Evolutionary conservation across 2,888 invertebrate species (phyloP).

Genomic region (Drosophila neutralis): DNA sequence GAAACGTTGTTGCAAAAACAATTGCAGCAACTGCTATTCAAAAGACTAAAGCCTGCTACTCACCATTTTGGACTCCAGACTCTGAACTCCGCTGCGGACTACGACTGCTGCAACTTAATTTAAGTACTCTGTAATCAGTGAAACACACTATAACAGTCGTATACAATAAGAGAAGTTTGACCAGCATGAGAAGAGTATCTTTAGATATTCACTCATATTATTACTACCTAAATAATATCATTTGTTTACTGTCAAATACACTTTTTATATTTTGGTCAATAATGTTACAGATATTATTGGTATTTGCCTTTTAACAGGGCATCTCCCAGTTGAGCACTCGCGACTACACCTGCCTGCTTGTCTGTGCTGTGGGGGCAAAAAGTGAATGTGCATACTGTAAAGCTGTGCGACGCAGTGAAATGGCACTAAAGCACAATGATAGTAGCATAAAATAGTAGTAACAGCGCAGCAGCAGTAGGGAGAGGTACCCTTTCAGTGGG

Average conservation of each 20-base stretch:
- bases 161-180: not conserved
- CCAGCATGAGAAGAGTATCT: not conserved
- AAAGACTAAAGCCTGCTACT: slow-evolving; percentile 27
- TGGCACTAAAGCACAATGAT: slow-evolving; percentile 55
- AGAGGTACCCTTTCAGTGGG: slow-evolving; percentile 22
- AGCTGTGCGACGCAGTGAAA: slow-evolving; percentile 51
- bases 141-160: too few species aligned
- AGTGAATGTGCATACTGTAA: slow-evolving; percentile 56
- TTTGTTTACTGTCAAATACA: not conserved
- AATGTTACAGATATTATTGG: not conserved
- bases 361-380: slow-evolving; percentile 27
- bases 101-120: slow-evolving; percentile 38
- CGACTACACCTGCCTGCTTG: not conserved
- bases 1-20: slow-evolving; percentile 73
- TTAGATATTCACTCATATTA: not conserved
- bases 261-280: not conserved
- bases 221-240: not conserved
- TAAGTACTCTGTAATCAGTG: slow-evolving; percentile 11
- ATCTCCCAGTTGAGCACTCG: not conserved
- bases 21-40: slow-evolving; percentile 62
- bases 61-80: not conserved
- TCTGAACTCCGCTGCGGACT: slow-evolving; percentile 6
- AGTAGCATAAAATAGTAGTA: slow-evolving; percentile 47
- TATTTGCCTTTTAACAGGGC: not conserved
- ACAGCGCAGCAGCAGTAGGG: slow-evolving; percentile 38